Evolutionary conservation across 37 sponge, comb jelly and placozoan genomes (phyloP).

Genomic region (Mnemiopsis leidyi): DNA sequence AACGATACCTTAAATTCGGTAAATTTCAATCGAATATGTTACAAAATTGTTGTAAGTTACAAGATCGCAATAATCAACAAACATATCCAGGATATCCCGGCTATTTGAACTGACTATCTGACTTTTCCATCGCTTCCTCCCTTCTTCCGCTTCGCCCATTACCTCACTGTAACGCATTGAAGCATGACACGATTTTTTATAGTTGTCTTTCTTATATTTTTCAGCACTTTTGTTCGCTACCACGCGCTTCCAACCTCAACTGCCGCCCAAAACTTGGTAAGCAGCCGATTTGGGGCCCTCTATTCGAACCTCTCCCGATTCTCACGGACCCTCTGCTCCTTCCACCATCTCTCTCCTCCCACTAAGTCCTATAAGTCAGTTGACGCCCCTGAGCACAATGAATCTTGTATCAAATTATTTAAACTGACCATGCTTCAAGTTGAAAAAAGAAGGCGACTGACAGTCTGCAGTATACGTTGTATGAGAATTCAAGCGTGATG

Average conservation of each 20-base stretch:
- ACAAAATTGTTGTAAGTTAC: neutral
- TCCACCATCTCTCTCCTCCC: neutral
- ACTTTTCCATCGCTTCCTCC: neutral
- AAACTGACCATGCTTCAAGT: conserved; percentile 59
- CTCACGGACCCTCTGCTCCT: neutral
- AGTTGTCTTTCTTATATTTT: neutral
- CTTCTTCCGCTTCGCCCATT: neutral
- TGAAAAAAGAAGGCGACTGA: conserved; percentile 22
- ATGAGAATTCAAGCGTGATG: neutral
- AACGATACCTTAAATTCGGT: too few relatives aligned
- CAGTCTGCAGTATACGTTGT: neutral
- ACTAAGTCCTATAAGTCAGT: neutral
- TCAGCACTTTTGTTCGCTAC: neutral
- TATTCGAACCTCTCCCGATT: neutral
- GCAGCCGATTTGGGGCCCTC: neutral
- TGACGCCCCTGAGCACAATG: neutral
- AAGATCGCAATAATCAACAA: neutral
- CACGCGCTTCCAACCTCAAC: neutral
- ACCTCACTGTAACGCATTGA: neutral
- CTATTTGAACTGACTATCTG: neutral
- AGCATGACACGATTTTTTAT: neutral
- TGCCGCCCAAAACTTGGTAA: too few relatives aligned
- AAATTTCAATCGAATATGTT: neutral
- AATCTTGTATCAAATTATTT: conserved; percentile 53
- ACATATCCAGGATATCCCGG: neutral